Conservation (phyloP, 1,140 invertebrate genomes). For the Saccostrea echinata region DNA sequence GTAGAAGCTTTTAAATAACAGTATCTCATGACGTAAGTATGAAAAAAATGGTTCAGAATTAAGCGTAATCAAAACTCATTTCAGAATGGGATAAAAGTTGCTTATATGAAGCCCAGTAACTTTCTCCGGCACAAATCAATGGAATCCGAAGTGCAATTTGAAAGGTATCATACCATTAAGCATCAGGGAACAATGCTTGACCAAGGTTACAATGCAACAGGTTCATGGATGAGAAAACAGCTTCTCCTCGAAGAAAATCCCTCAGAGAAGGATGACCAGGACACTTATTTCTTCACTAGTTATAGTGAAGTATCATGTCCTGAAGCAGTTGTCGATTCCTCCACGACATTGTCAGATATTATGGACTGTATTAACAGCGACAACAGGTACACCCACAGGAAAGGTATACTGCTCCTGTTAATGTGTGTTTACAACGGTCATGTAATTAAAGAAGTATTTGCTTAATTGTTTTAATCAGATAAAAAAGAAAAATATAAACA, state of each 20-base stretch:
- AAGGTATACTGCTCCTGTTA: background rate
- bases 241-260: background rate
- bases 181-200: background rate
- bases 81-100: background rate
- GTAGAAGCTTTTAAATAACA: background rate
- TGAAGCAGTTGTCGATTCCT: background rate
- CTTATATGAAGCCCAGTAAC: background rate
- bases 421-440: no score
- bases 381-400: background rate
- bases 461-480: no score
- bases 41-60: background rate
- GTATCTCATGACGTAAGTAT: background rate
- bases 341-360: background rate
- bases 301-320: background rate
- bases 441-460: no score
- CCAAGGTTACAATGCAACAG: background rate
- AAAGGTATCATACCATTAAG: background rate
- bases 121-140: background rate
- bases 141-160: background rate
- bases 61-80: background rate
- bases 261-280: background rate
- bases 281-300: background rate
- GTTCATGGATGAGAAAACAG: background rate
- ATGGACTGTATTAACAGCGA: constrained; percentile 7
- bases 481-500: no score